Evolutionary conservation across 2,113 vertebrate genomes (phyloP), one percentile per base, ranked within the genome.

Genomic region (Chunga burmeisteri): DNA sequence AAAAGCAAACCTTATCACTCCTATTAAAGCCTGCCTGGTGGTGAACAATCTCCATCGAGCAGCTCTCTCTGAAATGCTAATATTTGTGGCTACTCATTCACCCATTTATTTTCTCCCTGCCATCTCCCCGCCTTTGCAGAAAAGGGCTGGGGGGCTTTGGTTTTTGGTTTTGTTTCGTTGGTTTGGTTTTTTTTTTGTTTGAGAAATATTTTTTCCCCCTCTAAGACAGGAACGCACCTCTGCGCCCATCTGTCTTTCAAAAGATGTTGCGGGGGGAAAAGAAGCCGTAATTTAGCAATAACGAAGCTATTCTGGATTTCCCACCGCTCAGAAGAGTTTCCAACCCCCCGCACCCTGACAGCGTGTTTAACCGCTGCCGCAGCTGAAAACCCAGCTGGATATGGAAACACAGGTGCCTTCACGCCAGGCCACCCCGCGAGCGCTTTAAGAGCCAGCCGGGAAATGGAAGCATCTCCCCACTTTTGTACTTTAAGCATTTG

Each of bases 1-100:
- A 93, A 97, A 97, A 95, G 92, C 75, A 47, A 97, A 94, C 90
- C 90, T 97, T 94, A 86, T 96, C 95, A 56, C 77, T 95, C 71
- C 95, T 84, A 89, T 59, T 81, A 97, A 96, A 97, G 90, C 92
- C 86, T 79, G 19, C 52, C 63, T 12, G n/a, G 81, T 88, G 78
- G 75, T 72, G 58, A 93, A 95, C 94, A 92, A 87, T 92, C 89
- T 94, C 90, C 80, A 86, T 47, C 79, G 15, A 58, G 81, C 71
- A 83, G 89, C 91, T 86, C 86, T 75, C 93, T 93, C 94, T 94
- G 78, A 95, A 95, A 96, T 77, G 93, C 94, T 94, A 97, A 96
- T 96, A 93, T 93, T 94, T 71, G 88, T 66, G 85, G 88, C 50
- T 23, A 79, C 66, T 59, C 79, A 20, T 59, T 68, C 90, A 67